Evolutionary conservation across 2,797 vertebrate genomes (phyloP).

Genomic region (Amblyraja radiata): DNA sequence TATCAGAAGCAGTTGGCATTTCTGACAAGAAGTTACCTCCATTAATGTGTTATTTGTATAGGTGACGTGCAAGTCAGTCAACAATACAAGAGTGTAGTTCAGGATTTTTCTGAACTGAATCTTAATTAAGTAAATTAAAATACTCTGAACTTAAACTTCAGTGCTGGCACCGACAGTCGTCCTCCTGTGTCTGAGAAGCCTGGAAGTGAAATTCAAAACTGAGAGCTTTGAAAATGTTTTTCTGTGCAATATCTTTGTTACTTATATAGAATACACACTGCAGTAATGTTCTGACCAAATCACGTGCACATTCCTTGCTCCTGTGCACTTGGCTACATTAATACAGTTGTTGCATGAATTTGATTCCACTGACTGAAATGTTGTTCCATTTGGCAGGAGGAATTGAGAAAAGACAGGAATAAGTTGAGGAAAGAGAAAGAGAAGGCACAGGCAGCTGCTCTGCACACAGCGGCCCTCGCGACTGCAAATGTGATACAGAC

Average conservation of each 20-base stretch:
- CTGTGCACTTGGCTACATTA: neutral
- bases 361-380: conserved; percentile 38
- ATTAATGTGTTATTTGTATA: neutral
- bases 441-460: conserved; percentile 64
- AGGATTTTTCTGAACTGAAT: neutral
- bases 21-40: neutral
- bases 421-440: conserved; percentile 83
- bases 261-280: neutral
- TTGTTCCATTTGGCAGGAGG: conserved; percentile 65
- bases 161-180: neutral
- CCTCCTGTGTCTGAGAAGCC: neutral
- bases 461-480: conserved; percentile 55
- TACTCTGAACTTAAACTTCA: neutral
- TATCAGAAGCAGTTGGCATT: neutral
- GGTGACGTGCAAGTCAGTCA: neutral
- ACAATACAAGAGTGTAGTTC: neutral
- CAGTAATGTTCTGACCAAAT: neutral
- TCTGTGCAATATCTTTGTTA: neutral
- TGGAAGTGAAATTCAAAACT: conserved; percentile 8
- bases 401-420: conserved; percentile 78
- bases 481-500: conserved; percentile 45
- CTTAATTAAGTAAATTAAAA: neutral
- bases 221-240: neutral
- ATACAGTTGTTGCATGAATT: neutral
- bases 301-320: neutral